These are phyloP conservation scores for Myzus persicae DNA, from an alignment of 1,140 invertebrate genomes.

Conservation along the genomic window DNA sequence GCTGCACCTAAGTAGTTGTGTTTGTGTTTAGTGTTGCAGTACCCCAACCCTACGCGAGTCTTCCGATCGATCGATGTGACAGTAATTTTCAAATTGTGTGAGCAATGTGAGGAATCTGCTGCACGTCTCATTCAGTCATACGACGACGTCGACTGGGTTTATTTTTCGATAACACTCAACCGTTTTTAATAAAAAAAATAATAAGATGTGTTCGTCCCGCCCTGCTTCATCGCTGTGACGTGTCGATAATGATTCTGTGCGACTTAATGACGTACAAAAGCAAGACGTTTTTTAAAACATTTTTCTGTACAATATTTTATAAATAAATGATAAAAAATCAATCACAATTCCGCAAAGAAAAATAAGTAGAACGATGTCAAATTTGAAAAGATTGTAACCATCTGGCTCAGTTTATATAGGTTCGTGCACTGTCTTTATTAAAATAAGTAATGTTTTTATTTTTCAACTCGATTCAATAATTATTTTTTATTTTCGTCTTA, in stretches of 20 bases:
- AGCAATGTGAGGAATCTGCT: neutral
- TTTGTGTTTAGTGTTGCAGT: neutral
- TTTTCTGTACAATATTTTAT: neutral
- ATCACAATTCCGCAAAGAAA: neutral
- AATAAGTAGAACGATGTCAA: neutral
- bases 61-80: neutral
- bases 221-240: neutral
- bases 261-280: neutral
- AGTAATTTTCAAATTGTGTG: neutral
- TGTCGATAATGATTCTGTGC: neutral
- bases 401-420: neutral
- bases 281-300: neutral
- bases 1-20: neutral
- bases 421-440: neutral
- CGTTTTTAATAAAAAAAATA: neutral
- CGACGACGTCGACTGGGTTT: neutral
- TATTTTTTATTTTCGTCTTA: neutral
- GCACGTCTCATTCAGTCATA: neutral
- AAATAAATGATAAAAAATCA: neutral
- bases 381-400: neutral
- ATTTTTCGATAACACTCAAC: neutral
- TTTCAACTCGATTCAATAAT: neutral
- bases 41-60: neutral
- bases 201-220: neutral
- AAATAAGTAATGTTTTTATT: neutral